Evolutionary conservation across 2,888 invertebrate species (phyloP).

Genomic region (Polydesmus complanatus): DNA sequence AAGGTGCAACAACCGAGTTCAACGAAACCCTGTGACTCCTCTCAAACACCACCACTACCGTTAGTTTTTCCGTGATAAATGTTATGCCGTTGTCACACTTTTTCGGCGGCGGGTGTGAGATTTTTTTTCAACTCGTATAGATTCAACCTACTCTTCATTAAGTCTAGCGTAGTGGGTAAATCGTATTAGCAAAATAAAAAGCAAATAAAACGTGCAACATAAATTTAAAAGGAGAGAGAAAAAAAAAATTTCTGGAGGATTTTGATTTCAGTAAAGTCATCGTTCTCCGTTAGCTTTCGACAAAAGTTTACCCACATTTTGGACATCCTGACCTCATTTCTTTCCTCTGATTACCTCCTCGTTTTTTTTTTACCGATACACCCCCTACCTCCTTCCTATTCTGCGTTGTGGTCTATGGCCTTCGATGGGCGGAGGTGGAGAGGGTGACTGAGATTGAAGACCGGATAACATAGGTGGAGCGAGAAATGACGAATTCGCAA

Average conservation of each 20-base stretch:
- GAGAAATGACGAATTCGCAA: neutral
- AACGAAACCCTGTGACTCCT: neutral
- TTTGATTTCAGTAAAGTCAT: neutral
- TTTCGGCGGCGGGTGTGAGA: neutral
- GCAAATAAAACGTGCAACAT: neutral
- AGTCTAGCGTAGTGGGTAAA: too few relatives aligned
- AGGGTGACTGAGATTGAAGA: neutral
- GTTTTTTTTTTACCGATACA: too few relatives aligned
- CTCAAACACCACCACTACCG: neutral
- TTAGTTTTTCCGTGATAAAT: neutral
- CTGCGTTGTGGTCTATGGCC: neutral
- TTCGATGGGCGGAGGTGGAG: neutral
- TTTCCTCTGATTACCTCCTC: too few relatives aligned
- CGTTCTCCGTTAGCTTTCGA: neutral
- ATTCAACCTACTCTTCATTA: too few relatives aligned
- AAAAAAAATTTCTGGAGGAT: neutral
- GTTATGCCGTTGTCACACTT: neutral
- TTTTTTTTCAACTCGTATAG: neutral
- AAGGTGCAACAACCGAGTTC: neutral
- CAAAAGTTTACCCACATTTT: neutral
- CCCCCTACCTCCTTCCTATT: too few relatives aligned
- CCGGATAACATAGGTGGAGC: neutral
- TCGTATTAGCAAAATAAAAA: neutral
- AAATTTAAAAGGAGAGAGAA: neutral
- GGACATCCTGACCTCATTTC: neutral